Conservation (phyloP, 2,888 invertebrate species). For the Limnephilus rhombicus region DNA sequence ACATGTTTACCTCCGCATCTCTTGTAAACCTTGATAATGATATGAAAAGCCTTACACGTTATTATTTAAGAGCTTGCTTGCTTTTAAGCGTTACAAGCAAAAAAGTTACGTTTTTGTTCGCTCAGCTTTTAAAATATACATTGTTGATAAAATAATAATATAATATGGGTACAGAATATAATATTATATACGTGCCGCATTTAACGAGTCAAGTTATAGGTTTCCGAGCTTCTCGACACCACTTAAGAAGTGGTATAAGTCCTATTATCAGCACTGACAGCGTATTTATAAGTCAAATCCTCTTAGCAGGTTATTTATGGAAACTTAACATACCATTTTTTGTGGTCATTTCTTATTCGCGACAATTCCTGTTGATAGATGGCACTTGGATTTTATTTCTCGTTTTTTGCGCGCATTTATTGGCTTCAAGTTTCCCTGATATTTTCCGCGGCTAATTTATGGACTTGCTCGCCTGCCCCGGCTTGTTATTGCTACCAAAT, state of each 20-base stretch:
- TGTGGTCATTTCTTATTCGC: constrained; percentile 20
- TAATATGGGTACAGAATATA: background rate
- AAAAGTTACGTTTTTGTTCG: background rate
- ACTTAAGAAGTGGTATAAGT: constrained; percentile 27
- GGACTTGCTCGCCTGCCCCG: background rate
- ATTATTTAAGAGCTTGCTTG: background rate
- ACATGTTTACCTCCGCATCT: background rate
- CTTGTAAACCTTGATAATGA: background rate
- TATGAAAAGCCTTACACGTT: background rate
- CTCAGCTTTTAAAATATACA: background rate
- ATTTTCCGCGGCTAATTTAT: constrained; percentile 13
- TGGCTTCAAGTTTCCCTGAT: background rate
- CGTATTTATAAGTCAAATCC: constrained; percentile 56
- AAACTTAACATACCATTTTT: constrained; percentile 38
- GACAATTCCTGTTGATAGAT: constrained; percentile 35
- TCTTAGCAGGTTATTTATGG: constrained; percentile 56
- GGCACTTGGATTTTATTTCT: constrained; percentile 31
- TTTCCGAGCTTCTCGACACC: constrained; percentile 9
- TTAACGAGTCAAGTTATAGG: background rate
- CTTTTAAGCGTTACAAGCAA: background rate
- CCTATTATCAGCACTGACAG: constrained; percentile 45
- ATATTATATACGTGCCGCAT: background rate
- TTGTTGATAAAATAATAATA: background rate
- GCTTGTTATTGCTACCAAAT: constrained; percentile 21
- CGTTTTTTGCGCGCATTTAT: constrained; percentile 24